Evolutionary conservation across 1,140 invertebrate species (phyloP).

Genomic region (Diachasmimorpha longicaudata): DNA sequence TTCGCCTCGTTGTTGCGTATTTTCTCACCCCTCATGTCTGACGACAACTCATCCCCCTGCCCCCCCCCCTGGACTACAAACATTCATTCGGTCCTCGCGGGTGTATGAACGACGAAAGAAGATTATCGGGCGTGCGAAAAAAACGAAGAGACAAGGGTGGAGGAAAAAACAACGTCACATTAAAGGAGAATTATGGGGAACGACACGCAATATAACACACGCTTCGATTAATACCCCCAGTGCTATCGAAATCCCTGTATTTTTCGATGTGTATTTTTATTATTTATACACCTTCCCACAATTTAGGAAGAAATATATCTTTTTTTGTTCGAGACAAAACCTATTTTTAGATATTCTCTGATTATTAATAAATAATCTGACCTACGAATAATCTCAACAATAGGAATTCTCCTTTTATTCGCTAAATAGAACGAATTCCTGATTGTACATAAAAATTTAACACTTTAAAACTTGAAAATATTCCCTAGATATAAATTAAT

Average conservation of each 20-base stretch:
- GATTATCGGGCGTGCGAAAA: slow-evolving; percentile 49
- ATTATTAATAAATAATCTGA: neutral
- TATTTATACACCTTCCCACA: neutral
- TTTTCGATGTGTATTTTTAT: neutral
- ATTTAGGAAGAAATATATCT: no score
- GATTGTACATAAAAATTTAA: no score
- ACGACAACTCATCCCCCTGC: slow-evolving; percentile 38
- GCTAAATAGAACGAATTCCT: no score
- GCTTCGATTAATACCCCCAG: neutral
- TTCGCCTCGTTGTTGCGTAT: slow-evolving; percentile 27
- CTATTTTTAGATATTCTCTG: no score
- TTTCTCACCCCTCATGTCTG: slow-evolving; percentile 27
- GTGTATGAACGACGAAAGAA: slow-evolving; percentile 24
- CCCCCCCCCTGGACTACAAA: slow-evolving; percentile 22
- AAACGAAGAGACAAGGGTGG: slow-evolving; percentile 40
- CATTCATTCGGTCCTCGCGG: slow-evolving; percentile 27
- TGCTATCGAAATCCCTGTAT: neutral
- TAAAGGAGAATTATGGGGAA: slow-evolving; percentile 57
- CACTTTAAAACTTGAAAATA: no score
- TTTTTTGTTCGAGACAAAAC: no score
- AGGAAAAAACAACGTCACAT: slow-evolving; percentile 52
- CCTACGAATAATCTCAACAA: no score
- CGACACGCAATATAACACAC: slow-evolving; percentile 13
- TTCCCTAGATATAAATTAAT: no score
- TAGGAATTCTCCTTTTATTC: no score